Evolutionary conservation across 2,113 vertebrate species (phyloP), one percentile per base, ranked within the genome.

Genomic region (Sinocyclocheilus anshuiensis): DNA sequence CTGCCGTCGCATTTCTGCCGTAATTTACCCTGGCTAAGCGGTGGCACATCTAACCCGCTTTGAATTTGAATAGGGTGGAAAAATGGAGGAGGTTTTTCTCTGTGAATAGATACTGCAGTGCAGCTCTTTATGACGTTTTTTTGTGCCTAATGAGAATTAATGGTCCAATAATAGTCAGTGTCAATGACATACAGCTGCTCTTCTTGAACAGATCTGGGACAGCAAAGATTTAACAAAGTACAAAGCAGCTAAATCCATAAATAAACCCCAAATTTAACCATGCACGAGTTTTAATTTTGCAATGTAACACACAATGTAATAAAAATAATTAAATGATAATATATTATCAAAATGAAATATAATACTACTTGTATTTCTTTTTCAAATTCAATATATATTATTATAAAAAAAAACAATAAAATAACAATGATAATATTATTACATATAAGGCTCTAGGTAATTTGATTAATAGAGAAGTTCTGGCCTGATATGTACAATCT

Each of bases 161-260:
- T 84, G 81, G 36, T 48, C 45, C 80, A 82, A 82, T 82, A 82
- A 81, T 24, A 65, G 57, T 63, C 57, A 24, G 33, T 45, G 78
- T 81, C 79, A 53, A 71, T 82, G 80, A 82, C 48, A 81, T 63
- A 86, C 88, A 87, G 88, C 77, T 87, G 85, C 75, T 77, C 67
- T 33, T 88, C 83, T 88, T 55, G 26, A 85, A 81, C 22, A 88
- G 83, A 85, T 84, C 67, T 85, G 50, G 57, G 16, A 69, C 16
- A 79, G 75, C 48, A 33, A 59, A 22, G 10, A 59, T 29, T 26
- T 63, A 20, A 29, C 33, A 42, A 42, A 57, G 65, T 50, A 83
- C 39, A 45, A 77, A 10, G 18, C 67, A 6, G n/a, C 77, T 75
- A 15, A 79, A 79, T 39, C 55, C 55, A 79, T n/a, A n/a, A 79